Evolutionary conservation across 37 sponge, comb jelly and placozoan genomes (phyloP).

Genomic region (Beroe ovata): DNA sequence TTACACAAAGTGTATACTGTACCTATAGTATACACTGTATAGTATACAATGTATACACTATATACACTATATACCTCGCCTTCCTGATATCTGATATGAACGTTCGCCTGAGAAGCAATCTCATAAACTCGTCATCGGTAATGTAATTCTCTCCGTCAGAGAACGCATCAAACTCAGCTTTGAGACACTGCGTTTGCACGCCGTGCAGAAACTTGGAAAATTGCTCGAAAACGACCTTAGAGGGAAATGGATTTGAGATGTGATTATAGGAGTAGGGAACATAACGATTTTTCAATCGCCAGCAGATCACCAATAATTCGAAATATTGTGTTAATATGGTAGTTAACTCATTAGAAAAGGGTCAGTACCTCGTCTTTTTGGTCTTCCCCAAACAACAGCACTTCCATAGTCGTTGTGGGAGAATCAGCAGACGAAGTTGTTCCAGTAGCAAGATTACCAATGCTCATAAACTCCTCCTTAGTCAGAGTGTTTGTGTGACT

Average conservation of each 20-base stretch:
- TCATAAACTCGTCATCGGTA: conserved; percentile 57
- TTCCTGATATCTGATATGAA: conserved; percentile 38
- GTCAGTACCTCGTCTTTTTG: conserved; percentile 49
- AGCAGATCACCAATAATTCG: too few species aligned
- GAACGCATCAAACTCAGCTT: conserved; percentile 55
- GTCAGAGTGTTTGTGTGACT: conserved; percentile 34
- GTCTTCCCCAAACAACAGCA: conserved; percentile 14
- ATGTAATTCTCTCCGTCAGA: conserved; percentile 49
- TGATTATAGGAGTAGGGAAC: background rate
- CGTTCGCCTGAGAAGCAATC: conserved; percentile 23
- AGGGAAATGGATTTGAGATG: background rate
- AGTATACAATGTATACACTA: too few species aligned
- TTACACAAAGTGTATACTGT: too few species aligned
- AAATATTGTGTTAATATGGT: too few species aligned
- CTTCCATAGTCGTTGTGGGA: background rate
- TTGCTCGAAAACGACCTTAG: conserved; percentile 33
- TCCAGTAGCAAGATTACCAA: background rate
- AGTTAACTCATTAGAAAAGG: too few species aligned
- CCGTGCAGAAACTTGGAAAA: conserved; percentile 43
- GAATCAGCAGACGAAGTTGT: background rate
- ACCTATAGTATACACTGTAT: too few species aligned
- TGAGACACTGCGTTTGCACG: conserved; percentile 47
- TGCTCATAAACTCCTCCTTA: conserved; percentile 40
- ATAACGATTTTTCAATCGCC: too few species aligned
- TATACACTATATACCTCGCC: too few species aligned